A percentile compares a stretch with the other conserved stretches of the same genome.
Conservation (phyloP, 2,888 invertebrate species). For the Ophraella communa region DNA sequence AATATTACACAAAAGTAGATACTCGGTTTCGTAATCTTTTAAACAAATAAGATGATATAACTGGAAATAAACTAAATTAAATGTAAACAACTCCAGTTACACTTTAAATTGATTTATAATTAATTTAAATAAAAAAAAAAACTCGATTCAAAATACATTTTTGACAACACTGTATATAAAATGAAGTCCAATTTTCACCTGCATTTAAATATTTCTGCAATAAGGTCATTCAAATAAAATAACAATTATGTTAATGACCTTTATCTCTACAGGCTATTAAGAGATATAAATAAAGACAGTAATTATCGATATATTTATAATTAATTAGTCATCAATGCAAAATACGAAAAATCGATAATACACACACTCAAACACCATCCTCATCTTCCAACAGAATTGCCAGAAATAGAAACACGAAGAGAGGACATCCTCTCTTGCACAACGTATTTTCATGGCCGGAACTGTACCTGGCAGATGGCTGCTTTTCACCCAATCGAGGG, state of each 20-base stretch:
- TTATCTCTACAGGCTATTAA: not conserved
- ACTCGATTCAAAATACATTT: no score
- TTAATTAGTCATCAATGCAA: constrained; percentile 2
- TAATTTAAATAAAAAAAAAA: no score
- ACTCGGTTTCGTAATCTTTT: no score
- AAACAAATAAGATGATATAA: no score
- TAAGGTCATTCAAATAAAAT: not conserved
- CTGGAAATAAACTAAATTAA: no score
- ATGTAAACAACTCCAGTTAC: no score
- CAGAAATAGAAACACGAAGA: constrained; percentile 17
- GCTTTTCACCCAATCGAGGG: constrained; percentile 28
- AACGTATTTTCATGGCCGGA: constrained; percentile 20
- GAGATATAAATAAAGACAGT: not conserved
- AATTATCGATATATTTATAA: not conserved
- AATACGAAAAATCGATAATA: constrained; percentile 11
- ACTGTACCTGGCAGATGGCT: constrained; percentile 39
- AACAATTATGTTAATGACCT: not conserved
- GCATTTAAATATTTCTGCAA: not conserved
- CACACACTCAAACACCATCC: not conserved
- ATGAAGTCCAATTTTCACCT: no score
- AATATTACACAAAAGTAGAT: no score
- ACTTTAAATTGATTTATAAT: no score
- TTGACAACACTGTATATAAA: no score
- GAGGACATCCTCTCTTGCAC: constrained; percentile 7
- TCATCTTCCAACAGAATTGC: not conserved